Evolutionary conservation across 2,797 vertebrate genomes (phyloP).

Genomic region (Champsocephalus gunnari): DNA sequence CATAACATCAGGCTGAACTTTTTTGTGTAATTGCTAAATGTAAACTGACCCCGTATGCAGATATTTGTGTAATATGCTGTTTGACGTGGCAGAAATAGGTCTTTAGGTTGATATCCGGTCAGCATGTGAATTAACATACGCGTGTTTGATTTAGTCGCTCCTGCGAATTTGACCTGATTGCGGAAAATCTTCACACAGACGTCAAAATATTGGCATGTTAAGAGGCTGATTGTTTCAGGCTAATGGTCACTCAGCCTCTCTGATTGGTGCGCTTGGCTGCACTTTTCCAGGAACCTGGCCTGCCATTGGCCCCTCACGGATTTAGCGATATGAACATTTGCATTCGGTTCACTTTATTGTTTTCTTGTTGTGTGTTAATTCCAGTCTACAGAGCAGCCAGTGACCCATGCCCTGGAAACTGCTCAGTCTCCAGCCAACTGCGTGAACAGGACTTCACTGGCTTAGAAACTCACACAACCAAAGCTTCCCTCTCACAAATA

Average conservation of each 20-base stretch:
- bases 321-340: conserved; percentile 84
- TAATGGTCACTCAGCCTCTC: conserved; percentile 85
- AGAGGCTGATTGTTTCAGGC: conserved; percentile 87
- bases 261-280: conserved; percentile 83
- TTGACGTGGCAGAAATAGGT: conserved; percentile 75
- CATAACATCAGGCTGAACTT: conserved; percentile 43
- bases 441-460: conserved; percentile 43
- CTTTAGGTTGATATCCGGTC: conserved; percentile 71
- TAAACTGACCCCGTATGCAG: conserved; percentile 66
- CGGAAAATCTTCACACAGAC: conserved; percentile 65
- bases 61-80: conserved; percentile 35
- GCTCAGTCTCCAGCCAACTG: conserved; percentile 57
- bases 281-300: conserved; percentile 67
- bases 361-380: conserved; percentile 88
- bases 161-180: conserved; percentile 84
- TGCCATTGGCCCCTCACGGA: conserved; percentile 76
- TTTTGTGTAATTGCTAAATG: conserved; percentile 23
- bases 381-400: conserved; percentile 86
- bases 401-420: conserved; percentile 82
- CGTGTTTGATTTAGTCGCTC: conserved; percentile 65
- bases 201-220: conserved; percentile 82
- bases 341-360: conserved; percentile 85
- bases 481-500: conserved; percentile 1
- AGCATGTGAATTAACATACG: conserved; percentile 75
- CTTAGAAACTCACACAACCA: conserved; percentile 37